A percentile compares a stretch with the other conserved stretches of the same genome.
Conservation (phyloP, 2,888 invertebrate genomes). For the Ischnus inquisitorius region DNA sequence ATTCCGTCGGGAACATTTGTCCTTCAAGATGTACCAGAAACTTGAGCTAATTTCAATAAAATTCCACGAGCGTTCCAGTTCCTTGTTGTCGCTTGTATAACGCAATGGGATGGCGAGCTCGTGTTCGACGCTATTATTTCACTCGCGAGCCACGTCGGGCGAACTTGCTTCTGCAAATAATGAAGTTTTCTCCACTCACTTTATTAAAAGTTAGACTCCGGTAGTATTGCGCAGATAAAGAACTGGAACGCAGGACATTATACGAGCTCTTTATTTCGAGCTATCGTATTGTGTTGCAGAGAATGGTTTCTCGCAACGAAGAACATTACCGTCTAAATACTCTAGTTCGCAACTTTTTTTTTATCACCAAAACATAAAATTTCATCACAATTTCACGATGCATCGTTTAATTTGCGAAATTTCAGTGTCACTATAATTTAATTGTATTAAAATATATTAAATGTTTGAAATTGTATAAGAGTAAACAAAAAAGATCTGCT, state of each 20-base stretch:
- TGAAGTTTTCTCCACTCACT: constrained; percentile 24
- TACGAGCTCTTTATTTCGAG: constrained; percentile 19
- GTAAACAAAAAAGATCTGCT: not conserved
- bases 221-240: constrained; percentile 22
- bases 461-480: no score
- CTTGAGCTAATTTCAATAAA: constrained; percentile 34
- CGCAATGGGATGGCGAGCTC: not conserved
- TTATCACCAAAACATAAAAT: not conserved
- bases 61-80: constrained; percentile 15
- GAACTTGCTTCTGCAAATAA: constrained; percentile 25
- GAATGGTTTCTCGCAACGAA: not conserved
- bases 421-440: not conserved
- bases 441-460: no score
- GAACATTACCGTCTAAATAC: constrained; percentile 1
- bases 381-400: not conserved
- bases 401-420: not conserved
- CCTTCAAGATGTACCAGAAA: constrained; percentile 5
- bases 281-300: not conserved
- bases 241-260: not conserved
- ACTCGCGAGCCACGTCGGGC: constrained; percentile 2
- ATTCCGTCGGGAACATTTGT: not conserved
- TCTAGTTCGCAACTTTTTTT: not conserved
- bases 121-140: constrained; percentile 14
- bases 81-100: constrained; percentile 7
- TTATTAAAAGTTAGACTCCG: constrained; percentile 12